phyloP scores from a whole-genome alignment of 2,797 vertebrate species.

The Myotis pilosus region DNA sequence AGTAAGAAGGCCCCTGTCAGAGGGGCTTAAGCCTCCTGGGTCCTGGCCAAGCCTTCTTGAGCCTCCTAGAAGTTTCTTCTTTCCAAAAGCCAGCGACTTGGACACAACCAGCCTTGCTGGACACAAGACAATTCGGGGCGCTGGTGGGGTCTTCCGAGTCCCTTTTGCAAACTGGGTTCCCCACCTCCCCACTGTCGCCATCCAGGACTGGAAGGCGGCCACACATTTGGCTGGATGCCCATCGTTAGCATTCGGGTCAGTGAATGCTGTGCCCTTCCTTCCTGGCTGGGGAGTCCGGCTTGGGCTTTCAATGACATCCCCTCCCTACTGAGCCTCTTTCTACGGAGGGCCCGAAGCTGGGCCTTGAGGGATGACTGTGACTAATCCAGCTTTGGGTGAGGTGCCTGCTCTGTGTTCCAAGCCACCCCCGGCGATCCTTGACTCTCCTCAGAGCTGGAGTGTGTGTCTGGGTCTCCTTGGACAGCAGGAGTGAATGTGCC shows the following conservation, averaged over 20 bases:
- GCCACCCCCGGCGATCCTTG: background rate
- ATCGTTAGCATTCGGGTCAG: background rate
- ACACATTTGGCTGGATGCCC: background rate
- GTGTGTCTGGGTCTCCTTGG: background rate
- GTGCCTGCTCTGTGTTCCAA: background rate
- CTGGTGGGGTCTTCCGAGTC: background rate
- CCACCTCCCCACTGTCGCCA: background rate
- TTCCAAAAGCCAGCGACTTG: background rate
- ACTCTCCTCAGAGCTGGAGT: background rate
- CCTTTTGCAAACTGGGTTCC: background rate
- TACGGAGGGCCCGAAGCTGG: background rate
- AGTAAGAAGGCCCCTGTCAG: background rate
- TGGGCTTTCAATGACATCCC: background rate
- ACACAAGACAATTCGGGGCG: background rate
- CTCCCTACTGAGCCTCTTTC: background rate
- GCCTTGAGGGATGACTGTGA: background rate
- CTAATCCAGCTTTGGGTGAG: background rate
- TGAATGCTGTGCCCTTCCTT: background rate
- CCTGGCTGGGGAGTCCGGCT: background rate
- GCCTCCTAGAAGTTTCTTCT: slow-evolving; percentile 21
- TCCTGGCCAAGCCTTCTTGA: background rate
- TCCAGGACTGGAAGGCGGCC: background rate
- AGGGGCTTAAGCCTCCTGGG: slow-evolving; percentile 17
- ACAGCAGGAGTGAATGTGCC: background rate
- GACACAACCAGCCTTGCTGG: background rate